Percentiles rank a stretch among this genome's conserved stretches.
Evolutionary conservation across 2,113 vertebrate species (phyloP).

Genomic region (Holacanthus passer): DNA sequence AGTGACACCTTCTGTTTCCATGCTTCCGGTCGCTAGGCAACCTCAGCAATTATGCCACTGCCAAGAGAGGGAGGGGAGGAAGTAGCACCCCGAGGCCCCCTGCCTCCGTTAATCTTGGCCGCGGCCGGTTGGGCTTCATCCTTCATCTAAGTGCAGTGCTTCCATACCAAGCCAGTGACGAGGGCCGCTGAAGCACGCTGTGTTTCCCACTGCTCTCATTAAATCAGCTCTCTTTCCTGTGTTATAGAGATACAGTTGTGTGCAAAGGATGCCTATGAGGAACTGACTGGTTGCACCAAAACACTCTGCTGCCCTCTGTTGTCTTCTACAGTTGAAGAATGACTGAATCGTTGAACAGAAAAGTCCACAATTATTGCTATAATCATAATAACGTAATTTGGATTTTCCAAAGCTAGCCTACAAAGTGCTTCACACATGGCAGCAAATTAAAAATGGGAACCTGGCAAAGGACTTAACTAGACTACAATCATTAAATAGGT

Average conservation of each 20-base stretch:
- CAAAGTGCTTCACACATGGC: background rate
- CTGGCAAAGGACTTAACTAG: background rate
- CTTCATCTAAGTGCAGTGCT: constrained; percentile 57
- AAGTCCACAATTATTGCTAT: background rate
- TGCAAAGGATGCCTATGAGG: constrained; percentile 36
- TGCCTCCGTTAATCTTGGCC: constrained; percentile 72
- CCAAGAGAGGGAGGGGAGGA: constrained; percentile 79
- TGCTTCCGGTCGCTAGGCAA: constrained; percentile 85
- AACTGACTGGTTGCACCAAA: too few species aligned
- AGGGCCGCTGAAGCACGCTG: constrained; percentile 51
- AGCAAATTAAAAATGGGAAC: background rate
- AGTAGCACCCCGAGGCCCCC: constrained; percentile 72
- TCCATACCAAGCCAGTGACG: constrained; percentile 65
- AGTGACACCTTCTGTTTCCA: constrained; percentile 84
- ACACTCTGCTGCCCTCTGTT: constrained; percentile 83
- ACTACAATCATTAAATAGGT: background rate
- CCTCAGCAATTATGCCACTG: constrained; percentile 78
- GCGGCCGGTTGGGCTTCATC: constrained; percentile 53
- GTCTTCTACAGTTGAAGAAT: constrained; percentile 19
- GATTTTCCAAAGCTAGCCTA: background rate
- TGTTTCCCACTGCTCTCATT: constrained; percentile 64
- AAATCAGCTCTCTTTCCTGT: constrained; percentile 59
- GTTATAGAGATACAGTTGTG: constrained; percentile 25
- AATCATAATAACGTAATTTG: background rate
- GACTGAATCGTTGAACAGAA: background rate